Evolutionary conservation across 2,797 vertebrate species (phyloP).

Genomic region (Dendrocincla fuliginosa): DNA sequence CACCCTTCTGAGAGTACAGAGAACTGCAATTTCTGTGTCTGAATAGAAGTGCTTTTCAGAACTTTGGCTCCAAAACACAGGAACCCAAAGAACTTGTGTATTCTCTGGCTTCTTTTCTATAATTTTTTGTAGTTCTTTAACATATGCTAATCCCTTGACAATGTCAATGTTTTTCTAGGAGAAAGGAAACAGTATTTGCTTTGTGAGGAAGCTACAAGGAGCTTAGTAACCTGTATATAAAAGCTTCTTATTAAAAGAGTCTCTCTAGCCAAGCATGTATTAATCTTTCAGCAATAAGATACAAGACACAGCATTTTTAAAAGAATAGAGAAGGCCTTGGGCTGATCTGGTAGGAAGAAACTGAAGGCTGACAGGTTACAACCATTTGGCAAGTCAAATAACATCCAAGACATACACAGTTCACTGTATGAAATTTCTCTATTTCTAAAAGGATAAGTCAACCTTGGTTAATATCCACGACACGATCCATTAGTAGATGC

Average conservation of each 20-base stretch:
- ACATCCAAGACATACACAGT: background rate
- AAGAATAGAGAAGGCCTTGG: background rate
- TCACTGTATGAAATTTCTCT: background rate
- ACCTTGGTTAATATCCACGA: background rate
- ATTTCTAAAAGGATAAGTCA: background rate
- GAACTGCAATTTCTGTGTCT: background rate
- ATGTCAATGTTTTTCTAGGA: background rate
- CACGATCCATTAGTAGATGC: background rate
- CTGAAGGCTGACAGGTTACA: background rate
- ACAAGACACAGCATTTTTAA: background rate
- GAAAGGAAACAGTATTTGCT: background rate
- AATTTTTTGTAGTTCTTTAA: background rate
- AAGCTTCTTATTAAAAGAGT: background rate
- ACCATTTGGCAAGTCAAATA: background rate
- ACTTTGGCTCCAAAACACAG: background rate
- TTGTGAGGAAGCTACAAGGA: background rate
- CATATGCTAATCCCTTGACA: background rate
- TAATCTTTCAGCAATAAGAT: background rate
- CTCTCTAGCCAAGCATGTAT: background rate
- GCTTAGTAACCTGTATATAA: background rate
- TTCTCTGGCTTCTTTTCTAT: background rate
- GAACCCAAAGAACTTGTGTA: background rate
- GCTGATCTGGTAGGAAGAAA: background rate
- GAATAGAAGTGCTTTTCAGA: background rate
- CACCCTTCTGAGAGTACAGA: background rate